Evolutionary conservation across 2,797 vertebrate species (phyloP), one percentile per base, ranked within the genome.

Genomic region (Jordanella pulchra): DNA sequence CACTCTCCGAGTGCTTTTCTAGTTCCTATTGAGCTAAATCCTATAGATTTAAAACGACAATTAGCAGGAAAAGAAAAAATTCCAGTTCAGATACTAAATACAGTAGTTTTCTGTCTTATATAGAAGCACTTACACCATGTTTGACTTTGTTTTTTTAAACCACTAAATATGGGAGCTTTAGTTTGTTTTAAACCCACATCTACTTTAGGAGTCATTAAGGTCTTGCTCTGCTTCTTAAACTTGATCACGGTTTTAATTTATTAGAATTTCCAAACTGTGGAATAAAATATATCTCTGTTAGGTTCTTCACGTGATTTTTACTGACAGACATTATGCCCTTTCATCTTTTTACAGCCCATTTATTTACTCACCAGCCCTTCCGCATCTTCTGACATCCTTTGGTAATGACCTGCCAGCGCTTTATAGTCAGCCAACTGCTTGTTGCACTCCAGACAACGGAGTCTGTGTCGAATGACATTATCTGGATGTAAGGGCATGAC

Each of bases 321-420:
- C 35, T 39, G 5, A 39, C 35, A 39, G 35, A 39, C 35, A 39
- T 39, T 39, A 39, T 39, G 35, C 35, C 5, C n/a, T 35, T 18
- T 65, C 3, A 55, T 14, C 53, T 65, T 53, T 54, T 0, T 51
- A 45, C 25, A 21, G 74, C 71, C 71, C 25, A 72, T 84, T 28
- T 60, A 72, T 84, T 28, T 60, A 91, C 97, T 96, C 90, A 99
- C 98, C 91, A 99, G 93, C 84, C 92, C 96, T 79, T 97, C 96
- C 25, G 93, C 92, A 25, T 97, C 96, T 75, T 97, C 96, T 7
- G 95, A 88, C 9, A 75, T 85, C 87, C 95, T 96, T 93, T 99
- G 98, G 94, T 97, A 99, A 93, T 99, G 98, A 65, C 95, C 95
- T 35, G 96, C 97, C 51, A 99, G 94, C 61, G 95, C 94, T 77